phyloP scores from a whole-genome alignment of 2,797 vertebrate species.

The Telmatherina bonti region DNA sequence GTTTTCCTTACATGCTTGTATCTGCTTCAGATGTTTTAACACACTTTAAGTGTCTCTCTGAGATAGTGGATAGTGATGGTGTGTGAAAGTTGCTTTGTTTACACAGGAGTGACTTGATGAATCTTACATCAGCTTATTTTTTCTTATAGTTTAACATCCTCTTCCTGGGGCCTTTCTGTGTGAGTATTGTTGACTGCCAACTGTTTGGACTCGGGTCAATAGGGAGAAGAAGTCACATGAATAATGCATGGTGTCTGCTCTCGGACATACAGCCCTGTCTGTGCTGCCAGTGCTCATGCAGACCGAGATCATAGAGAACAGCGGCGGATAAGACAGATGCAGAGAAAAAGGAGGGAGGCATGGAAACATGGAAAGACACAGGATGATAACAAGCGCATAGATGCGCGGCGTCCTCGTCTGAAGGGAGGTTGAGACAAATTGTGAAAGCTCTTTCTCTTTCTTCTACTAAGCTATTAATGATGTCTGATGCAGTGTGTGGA shows the following conservation, averaged over 20 bases:
- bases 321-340: conserved; percentile 42
- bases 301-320: conserved; percentile 52
- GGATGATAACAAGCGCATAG: conserved; percentile 12
- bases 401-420: conserved; percentile 2
- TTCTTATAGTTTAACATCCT: conserved; percentile 51
- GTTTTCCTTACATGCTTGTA: neutral
- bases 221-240: conserved; percentile 64
- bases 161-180: conserved; percentile 57
- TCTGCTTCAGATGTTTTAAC: conserved; percentile 27
- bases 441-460: too few species aligned
- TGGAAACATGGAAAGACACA: conserved; percentile 4
- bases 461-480: neutral
- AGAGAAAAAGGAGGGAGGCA: conserved; percentile 9
- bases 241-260: conserved; percentile 76
- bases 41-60: conserved; percentile 15
- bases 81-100: conserved; percentile 36
- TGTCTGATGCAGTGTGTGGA: neutral
- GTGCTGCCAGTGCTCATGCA: conserved; percentile 67
- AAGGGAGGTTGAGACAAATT: neutral
- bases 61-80: conserved; percentile 10
- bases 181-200: conserved; percentile 70
- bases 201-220: conserved; percentile 74
- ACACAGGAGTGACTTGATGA: conserved; percentile 44
- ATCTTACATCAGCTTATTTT: conserved; percentile 54
- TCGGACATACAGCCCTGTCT: conserved; percentile 73